phyloP scores from a whole-genome alignment of 2,113 vertebrate genomes.

The Ranitomeya variabilis region DNA sequence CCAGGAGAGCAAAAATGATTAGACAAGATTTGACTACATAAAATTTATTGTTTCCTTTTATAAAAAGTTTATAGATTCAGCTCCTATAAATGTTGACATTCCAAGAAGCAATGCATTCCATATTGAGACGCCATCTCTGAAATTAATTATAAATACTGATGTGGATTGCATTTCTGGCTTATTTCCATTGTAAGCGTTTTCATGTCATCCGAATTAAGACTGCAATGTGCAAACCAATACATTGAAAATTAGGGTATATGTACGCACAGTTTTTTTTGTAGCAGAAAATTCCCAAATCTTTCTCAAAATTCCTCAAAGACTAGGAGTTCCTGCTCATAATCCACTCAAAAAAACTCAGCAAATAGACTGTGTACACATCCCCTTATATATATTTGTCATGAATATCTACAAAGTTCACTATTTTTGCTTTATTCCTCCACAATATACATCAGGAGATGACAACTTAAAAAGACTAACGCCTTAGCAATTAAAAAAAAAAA shows the following conservation, averaged over 20 bases:
- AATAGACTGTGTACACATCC: too few species aligned
- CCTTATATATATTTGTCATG: slow-evolving; percentile 61
- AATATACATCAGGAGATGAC: slow-evolving; percentile 65
- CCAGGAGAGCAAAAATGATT: not conserved
- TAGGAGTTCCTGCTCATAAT: too few species aligned
- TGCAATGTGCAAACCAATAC: not conserved
- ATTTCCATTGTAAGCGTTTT: not conserved
- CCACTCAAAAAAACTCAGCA: too few species aligned
- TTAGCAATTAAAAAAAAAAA: slow-evolving; percentile 66
- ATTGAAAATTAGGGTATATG: not conserved
- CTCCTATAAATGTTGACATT: slow-evolving; percentile 71
- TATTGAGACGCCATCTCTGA: slow-evolving; percentile 67
- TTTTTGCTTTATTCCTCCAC: slow-evolving; percentile 71
- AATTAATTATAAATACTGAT: slow-evolving; percentile 31
- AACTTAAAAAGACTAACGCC: slow-evolving; percentile 58
- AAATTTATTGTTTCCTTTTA: slow-evolving; percentile 71
- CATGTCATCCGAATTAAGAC: not conserved
- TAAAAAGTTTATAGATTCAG: slow-evolving; percentile 68
- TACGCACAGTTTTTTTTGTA: too few species aligned
- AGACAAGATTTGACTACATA: slow-evolving; percentile 68
- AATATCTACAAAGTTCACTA: slow-evolving; percentile 75
- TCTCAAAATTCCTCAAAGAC: too few species aligned
- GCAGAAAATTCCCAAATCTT: too few species aligned
- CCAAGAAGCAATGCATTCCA: slow-evolving; percentile 73
- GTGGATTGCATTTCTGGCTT: not conserved